Conservation (phyloP, 2,113 vertebrate genomes). For the Callospermophilus lateralis region DNA sequence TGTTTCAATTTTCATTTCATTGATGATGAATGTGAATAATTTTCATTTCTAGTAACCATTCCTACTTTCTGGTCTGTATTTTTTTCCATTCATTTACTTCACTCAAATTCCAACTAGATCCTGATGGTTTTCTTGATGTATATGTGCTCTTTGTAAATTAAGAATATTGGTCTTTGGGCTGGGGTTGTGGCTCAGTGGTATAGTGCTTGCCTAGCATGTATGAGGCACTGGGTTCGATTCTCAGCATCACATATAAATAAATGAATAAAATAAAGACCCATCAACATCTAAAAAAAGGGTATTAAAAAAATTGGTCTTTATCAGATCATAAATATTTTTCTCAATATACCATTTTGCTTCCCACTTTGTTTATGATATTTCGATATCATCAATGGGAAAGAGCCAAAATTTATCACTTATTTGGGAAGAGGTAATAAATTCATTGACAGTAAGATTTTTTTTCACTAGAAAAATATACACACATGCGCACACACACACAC, state of each 20-base stretch:
- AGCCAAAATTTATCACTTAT: neutral
- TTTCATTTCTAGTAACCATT: neutral
- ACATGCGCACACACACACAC: neutral
- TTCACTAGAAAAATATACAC: slow-evolving; percentile 40
- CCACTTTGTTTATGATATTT: slow-evolving; percentile 18
- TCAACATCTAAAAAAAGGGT: too few relatives aligned
- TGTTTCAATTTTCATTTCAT: neutral
- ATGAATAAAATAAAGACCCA: too few relatives aligned
- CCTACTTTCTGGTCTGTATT: neutral
- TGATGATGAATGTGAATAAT: neutral
- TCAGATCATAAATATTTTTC: neutral
- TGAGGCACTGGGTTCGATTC: too few relatives aligned
- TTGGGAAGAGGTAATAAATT: neutral
- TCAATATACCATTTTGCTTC: slow-evolving; percentile 3
- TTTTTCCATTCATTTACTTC: slow-evolving; percentile 10
- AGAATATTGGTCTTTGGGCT: neutral
- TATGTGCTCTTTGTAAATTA: slow-evolving; percentile 27
- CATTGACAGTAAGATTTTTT: neutral
- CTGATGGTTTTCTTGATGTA: neutral
- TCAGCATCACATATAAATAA: too few relatives aligned
- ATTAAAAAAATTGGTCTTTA: slow-evolving; percentile 11
- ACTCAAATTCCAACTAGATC: neutral
- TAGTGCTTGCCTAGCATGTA: too few relatives aligned
- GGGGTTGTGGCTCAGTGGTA: too few relatives aligned
- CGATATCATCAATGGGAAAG: neutral